A percentile compares a stretch with the other conserved stretches of the same genome.
phyloP scores from a whole-genome alignment of 2,797 vertebrate genomes.

The Staurois parvus region DNA sequence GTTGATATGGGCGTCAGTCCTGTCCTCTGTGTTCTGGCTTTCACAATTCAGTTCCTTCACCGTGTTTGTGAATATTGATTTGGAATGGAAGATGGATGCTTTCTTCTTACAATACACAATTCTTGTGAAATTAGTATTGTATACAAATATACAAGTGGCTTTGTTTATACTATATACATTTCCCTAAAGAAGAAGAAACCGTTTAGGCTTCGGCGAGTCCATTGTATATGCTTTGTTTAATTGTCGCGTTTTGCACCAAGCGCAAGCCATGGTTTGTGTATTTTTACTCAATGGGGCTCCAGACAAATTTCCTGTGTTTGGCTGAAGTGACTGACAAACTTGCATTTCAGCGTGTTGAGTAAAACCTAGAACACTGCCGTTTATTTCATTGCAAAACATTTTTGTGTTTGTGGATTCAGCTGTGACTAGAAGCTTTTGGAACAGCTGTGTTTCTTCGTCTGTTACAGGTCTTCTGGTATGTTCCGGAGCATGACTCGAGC shows the following conservation, averaged over 20 bases:
- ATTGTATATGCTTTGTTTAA: background rate
- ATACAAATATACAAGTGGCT: background rate
- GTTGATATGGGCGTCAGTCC: background rate
- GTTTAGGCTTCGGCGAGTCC: background rate
- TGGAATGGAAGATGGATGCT: background rate
- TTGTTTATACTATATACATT: background rate
- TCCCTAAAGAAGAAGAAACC: background rate
- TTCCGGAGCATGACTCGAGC: background rate
- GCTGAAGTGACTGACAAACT: background rate
- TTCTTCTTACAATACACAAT: background rate
- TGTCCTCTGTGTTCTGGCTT: background rate
- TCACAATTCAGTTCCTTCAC: background rate
- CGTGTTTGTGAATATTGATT: background rate
- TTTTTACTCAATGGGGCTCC: background rate
- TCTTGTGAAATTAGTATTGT: background rate
- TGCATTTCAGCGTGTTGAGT: background rate
- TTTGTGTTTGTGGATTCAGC: background rate
- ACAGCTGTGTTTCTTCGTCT: background rate
- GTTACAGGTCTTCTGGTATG: background rate
- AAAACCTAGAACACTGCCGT: background rate
- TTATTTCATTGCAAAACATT: background rate
- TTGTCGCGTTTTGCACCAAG: background rate
- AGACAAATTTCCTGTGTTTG: background rate
- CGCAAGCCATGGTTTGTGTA: background rate
- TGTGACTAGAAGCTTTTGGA: background rate